phyloP scores from a whole-genome alignment of 2,113 vertebrate species.

The Sprattus sprattus region DNA sequence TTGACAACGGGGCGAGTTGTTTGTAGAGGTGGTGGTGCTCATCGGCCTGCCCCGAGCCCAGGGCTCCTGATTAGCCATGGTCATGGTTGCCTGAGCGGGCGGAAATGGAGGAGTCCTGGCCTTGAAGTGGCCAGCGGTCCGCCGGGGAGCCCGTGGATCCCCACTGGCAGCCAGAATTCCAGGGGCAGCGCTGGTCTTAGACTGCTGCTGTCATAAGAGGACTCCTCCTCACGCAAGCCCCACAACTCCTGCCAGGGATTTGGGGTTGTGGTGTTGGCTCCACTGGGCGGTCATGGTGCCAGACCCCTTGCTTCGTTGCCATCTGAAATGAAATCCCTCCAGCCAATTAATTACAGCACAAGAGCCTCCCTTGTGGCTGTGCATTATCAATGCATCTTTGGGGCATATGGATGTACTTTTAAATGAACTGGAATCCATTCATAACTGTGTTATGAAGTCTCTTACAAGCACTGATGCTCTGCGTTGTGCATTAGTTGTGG shows the following conservation, averaged over 20 bases:
- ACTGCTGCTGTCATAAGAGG: not conserved
- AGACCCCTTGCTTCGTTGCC: not conserved
- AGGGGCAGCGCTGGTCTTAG: not conserved
- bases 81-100: not conserved
- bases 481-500: not conserved
- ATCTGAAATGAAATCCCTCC: not conserved
- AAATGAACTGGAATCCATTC: not conserved
- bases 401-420: not conserved
- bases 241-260: not conserved
- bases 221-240: conserved; percentile 12
- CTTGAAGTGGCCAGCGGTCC: not conserved
- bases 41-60: not conserved
- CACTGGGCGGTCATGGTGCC: too few species aligned
- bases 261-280: too few species aligned
- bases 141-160: not conserved
- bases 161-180: not conserved
- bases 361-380: not conserved
- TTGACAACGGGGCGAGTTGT: not conserved
- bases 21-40: not conserved
- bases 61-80: not conserved
- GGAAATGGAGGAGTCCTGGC: not conserved
- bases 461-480: not conserved
- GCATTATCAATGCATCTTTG: not conserved
- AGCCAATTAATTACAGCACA: not conserved
- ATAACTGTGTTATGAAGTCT: not conserved